Conservation (phyloP, 92 coral and sea anemone species). For the Parazoanthus darwini region DNA sequence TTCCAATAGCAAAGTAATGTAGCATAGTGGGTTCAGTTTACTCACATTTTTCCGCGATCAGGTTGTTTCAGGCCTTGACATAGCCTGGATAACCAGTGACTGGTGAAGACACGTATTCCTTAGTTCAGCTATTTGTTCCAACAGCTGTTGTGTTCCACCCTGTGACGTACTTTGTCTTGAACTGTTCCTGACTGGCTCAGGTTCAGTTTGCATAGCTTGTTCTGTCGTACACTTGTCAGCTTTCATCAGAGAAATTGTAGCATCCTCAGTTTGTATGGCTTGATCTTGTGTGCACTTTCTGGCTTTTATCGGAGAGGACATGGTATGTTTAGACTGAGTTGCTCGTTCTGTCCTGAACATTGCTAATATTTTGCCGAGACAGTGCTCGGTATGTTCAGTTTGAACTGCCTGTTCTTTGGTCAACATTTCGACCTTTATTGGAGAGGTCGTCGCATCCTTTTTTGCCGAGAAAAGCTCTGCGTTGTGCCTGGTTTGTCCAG, state of each 20-base stretch:
- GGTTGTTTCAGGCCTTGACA: not conserved
- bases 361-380: not conserved
- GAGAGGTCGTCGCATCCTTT: not conserved
- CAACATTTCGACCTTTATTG: not conserved
- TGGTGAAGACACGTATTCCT: slow-evolving; percentile 30
- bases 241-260: not conserved
- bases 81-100: slow-evolving; percentile 24
- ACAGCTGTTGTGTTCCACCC: slow-evolving; percentile 10
- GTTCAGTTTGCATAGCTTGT: not conserved
- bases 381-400: not conserved
- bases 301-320: not conserved
- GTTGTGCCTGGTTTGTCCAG: not conserved
- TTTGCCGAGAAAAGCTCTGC: not conserved
- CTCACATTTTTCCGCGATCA: too few relatives aligned
- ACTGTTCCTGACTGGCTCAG: not conserved
- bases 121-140: slow-evolving; percentile 5
- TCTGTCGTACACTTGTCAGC: not conserved
- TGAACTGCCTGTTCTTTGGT: not conserved
- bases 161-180: not conserved
- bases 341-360: slow-evolving; percentile 16
- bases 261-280: not conserved
- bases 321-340: not conserved
- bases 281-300: not conserved
- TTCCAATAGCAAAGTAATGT: too few relatives aligned
- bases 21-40: too few relatives aligned